These are phyloP conservation scores for Carlito syrichta DNA, from an alignment of 2,113 vertebrate genomes.

Conservation along the genomic window DNA sequence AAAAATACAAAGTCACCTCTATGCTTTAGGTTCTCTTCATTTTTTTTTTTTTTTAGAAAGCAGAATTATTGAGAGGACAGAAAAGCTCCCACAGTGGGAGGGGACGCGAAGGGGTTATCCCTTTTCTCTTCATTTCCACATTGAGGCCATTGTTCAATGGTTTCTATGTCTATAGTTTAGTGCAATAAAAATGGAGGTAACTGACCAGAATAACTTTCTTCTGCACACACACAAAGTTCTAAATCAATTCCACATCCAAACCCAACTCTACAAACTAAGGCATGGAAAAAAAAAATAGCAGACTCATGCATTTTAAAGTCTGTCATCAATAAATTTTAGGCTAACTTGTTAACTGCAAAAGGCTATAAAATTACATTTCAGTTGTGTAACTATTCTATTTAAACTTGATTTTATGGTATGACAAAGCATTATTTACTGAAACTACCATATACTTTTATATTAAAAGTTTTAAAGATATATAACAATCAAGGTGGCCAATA, in stretches of 20 bases:
- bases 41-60: too few species aligned
- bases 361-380: neutral
- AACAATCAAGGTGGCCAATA: neutral
- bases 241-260: neutral
- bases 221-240: neutral
- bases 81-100: too few species aligned
- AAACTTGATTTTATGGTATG: neutral
- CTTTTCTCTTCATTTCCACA: neutral
- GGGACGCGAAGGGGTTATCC: too few species aligned
- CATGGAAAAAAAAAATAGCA: neutral
- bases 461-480: neutral
- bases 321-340: neutral
- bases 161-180: neutral
- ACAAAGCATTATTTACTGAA: neutral
- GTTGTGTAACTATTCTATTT: neutral
- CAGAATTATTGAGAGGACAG: too few species aligned
- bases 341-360: constrained; percentile 14
- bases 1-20: neutral
- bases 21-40: neutral
- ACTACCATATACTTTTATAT: neutral
- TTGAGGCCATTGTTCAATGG: neutral
- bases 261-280: neutral
- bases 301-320: neutral
- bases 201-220: neutral
- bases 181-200: neutral